Base-by-base conservation (phyloP, 2,888 invertebrate genomes). In the Chymomyza fuscimana region DNA sequence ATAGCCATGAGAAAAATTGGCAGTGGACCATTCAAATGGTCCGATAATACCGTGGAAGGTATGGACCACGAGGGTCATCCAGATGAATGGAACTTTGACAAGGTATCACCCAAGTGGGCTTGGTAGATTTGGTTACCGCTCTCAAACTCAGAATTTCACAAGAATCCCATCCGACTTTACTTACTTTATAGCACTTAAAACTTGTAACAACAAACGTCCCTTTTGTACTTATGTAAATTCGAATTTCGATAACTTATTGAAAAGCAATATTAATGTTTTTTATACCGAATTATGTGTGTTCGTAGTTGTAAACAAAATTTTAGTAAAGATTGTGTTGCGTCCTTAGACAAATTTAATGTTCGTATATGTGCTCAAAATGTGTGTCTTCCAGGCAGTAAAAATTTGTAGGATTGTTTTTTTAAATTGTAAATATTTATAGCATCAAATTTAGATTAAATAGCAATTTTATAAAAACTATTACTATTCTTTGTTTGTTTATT, bases 21-120 rank as follows among this genome's bases (percentile, higher is more conserved):
- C 12, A 86, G 82, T 15, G 90, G 89, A 3, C 92, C 92, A 1
- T 92, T 92, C 65, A 90, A 89, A 69, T 92, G 92, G 92, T 92
- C 92, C 1, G 75, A 84, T 0, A 86, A 77, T 52, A 83, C 87
- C 59, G 65, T 82, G 3, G 87, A 82, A 59, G 87, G 81, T 62
- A 84, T 84, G 4, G 83, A 89, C 54, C 92, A 92, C 63, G 86
- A 86, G 59, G 92, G 92, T 0, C 92, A 92, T 78, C 92, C 92
- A 2, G 90, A 92, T 71, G 89, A 88, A 58, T 92, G 91, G 89
- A 91, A 92, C 80, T 92, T 92, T 69, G 90, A 86, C 60, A 89
- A 88, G 63, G 89, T 91, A 63, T 87, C 92, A 61, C 92, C 92
- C 10, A 87, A 86, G 67, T 92, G 92, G 92, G 90, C 91, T 59